Evolutionary conservation across 2,113 vertebrate genomes (phyloP).

Genomic region (Helogale parvula): DNA sequence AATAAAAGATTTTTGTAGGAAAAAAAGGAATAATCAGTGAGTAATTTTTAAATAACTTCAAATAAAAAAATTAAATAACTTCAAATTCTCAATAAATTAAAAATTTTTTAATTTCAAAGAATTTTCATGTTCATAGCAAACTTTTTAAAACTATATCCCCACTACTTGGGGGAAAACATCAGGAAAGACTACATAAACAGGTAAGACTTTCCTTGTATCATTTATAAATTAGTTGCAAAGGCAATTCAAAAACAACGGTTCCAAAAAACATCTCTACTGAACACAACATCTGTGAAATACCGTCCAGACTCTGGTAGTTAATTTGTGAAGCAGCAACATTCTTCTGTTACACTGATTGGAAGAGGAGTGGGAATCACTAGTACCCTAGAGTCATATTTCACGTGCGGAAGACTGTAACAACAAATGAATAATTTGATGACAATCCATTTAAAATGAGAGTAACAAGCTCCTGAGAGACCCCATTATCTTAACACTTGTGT

Average conservation of each 20-base stretch:
- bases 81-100: neutral
- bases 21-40: neutral
- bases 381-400: constrained; percentile 35
- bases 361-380: neutral
- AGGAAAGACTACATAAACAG: neutral
- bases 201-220: neutral
- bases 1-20: neutral
- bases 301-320: neutral
- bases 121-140: neutral
- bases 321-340: constrained; percentile 18
- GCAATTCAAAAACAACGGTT: neutral
- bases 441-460: constrained; percentile 74
- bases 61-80: neutral
- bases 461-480: constrained; percentile 74
- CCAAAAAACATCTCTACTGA: neutral
- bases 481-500: constrained; percentile 71
- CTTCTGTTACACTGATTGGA: neutral
- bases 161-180: neutral
- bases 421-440: constrained; percentile 27
- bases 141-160: neutral
- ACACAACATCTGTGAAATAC: neutral
- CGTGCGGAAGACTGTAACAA: constrained; percentile 48
- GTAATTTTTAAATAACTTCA: constrained; percentile 11
- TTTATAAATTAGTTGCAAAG: neutral
- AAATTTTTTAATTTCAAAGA: neutral